phyloP scores from a whole-genome alignment of 2,113 vertebrate species.

The Proteles cristata region DNA sequence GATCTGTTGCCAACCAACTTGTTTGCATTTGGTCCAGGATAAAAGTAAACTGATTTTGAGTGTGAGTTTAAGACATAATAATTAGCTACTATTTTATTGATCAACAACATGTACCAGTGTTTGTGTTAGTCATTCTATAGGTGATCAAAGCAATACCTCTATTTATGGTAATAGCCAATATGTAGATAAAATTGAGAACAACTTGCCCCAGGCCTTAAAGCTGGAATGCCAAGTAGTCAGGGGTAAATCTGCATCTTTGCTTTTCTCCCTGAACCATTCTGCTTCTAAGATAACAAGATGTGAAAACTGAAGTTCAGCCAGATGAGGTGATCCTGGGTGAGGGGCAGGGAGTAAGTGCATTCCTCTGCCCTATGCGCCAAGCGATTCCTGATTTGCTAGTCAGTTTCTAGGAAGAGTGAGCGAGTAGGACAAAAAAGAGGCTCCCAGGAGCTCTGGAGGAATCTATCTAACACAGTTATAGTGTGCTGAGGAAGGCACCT shows the following conservation, averaged over 20 bases:
- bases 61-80: neutral
- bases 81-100: neutral
- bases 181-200: neutral
- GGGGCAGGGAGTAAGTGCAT: neutral
- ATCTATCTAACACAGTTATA: neutral
- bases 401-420: neutral
- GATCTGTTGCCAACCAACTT: neutral
- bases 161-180: neutral
- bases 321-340: neutral
- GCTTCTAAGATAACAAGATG: neutral
- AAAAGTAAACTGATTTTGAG: conserved; percentile 11
- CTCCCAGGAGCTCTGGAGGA: neutral
- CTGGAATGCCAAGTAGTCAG: neutral
- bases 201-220: neutral
- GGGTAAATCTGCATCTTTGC: neutral
- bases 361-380: neutral
- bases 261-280: neutral
- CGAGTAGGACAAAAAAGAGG: neutral
- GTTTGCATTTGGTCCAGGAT: conserved; percentile 30
- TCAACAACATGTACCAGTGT: neutral
- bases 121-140: neutral
- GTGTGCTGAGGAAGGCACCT: neutral
- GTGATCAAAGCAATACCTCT: neutral
- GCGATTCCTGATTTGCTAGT: neutral
- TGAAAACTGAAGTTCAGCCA: neutral